These are phyloP conservation scores for Hormaphis cornu DNA, from an alignment of 1,140 invertebrate genomes.

Conservation along the genomic window DNA sequence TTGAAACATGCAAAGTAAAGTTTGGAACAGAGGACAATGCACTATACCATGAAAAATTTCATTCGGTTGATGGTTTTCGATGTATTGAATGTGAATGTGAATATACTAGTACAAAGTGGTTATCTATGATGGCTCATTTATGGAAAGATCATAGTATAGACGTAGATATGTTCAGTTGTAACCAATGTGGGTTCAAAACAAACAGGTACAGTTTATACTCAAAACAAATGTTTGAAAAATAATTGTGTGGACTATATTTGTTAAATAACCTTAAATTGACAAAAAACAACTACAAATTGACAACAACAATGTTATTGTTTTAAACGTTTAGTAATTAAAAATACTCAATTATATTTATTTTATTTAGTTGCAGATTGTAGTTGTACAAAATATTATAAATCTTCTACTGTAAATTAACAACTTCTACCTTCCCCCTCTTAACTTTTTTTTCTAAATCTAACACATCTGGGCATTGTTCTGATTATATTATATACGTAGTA, in stretches of 20 bases:
- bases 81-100: constrained; percentile 13
- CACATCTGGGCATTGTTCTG: too few relatives aligned
- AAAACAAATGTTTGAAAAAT: too few relatives aligned
- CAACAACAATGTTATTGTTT: too few relatives aligned
- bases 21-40: constrained; percentile 1
- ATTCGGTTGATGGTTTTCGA: neutral
- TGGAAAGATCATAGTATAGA: constrained; percentile 67
- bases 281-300: too few relatives aligned
- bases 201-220: constrained; percentile 34
- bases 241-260: too few relatives aligned
- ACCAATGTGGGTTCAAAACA: constrained; percentile 54
- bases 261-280: too few relatives aligned
- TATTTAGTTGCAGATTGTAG: too few relatives aligned
- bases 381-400: too few relatives aligned
- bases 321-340: neutral
- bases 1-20: neutral
- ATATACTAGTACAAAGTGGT: constrained; percentile 45
- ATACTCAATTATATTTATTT: neutral
- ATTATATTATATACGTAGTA: too few relatives aligned
- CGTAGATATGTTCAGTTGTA: constrained; percentile 62
- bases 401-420: too few relatives aligned
- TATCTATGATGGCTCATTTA: constrained; percentile 59
- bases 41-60: neutral
- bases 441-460: too few relatives aligned
- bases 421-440: too few relatives aligned